Evolutionary conservation across 2,113 vertebrate genomes (phyloP).

Genomic region (Salminus brasiliensis): DNA sequence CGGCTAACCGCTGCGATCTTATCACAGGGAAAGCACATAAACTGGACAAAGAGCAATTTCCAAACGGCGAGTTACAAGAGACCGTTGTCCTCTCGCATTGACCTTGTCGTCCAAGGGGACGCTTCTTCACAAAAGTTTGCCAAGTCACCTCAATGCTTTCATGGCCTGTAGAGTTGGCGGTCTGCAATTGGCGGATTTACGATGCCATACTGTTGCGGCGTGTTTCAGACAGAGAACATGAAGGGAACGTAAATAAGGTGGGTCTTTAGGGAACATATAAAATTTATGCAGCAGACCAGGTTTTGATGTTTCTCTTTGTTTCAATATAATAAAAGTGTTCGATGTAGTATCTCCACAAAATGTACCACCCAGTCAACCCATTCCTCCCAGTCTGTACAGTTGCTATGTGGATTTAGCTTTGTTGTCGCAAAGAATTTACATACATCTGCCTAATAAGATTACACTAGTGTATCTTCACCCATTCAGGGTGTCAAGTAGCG

Average conservation of each 20-base stretch:
- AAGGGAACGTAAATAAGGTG: background rate
- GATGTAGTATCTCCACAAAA: too few relatives aligned
- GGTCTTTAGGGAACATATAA: background rate
- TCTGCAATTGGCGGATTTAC: background rate
- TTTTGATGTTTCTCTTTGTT: too few relatives aligned
- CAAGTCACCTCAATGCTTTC: background rate
- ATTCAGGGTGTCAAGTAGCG: too few relatives aligned
- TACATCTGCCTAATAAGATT: too few relatives aligned
- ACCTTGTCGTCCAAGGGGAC: background rate
- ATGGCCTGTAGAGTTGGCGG: background rate
- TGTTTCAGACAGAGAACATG: background rate
- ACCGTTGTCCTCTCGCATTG: background rate
- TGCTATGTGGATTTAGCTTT: too few relatives aligned
- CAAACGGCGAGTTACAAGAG: constrained; percentile 4
- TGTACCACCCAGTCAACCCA: too few relatives aligned
- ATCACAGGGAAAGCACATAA: constrained; percentile 32
- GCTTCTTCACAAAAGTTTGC: background rate
- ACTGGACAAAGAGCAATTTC: constrained; percentile 32
- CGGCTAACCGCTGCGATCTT: constrained; percentile 27
- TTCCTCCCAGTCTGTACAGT: too few relatives aligned
- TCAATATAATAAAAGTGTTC: too few relatives aligned
- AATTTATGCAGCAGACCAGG: too few relatives aligned
- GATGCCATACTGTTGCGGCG: background rate
- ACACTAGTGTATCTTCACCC: too few relatives aligned
- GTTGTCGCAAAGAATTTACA: too few relatives aligned